Evolutionary conservation across 2,113 vertebrate genomes (phyloP).

Genomic region (Bathybates hornii): DNA sequence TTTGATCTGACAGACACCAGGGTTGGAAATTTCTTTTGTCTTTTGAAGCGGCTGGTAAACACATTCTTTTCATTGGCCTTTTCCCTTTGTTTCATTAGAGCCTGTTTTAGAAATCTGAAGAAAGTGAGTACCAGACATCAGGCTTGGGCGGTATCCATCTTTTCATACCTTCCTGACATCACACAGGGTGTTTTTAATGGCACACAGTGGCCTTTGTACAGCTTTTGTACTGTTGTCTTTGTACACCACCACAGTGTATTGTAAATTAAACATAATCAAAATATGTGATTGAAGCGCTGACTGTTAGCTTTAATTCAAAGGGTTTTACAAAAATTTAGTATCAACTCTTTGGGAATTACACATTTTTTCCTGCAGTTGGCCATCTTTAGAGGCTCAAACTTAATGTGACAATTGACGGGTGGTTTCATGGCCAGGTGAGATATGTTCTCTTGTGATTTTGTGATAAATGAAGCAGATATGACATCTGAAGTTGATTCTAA

Average conservation of each 20-base stretch:
- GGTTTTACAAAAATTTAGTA: not conserved
- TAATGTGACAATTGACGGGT: not conserved
- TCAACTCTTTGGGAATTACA: not conserved
- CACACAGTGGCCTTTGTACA: not conserved
- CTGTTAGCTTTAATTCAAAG: not conserved
- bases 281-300: not conserved
- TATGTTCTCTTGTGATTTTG: not conserved
- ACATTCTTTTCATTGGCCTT: not conserved
- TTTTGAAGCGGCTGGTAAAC: not conserved
- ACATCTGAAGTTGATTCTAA: not conserved
- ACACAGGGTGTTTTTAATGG: not conserved
- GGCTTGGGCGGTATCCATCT: not conserved
- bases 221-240: not conserved
- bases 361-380: fast-evolving
- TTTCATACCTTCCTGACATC: not conserved
- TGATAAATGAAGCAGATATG: not conserved
- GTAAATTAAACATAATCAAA: not conserved
- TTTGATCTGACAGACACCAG: conserved; percentile 6
- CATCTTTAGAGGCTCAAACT: not conserved
- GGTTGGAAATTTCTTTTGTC: conserved; percentile 1
- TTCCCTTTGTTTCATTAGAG: not conserved
- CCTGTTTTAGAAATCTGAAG: not conserved
- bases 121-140: not conserved
- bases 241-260: not conserved
- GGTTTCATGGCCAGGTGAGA: not conserved